These are phyloP conservation scores for Idris sp. DNA, from an alignment of 1,140 invertebrate species.

Conservation along the genomic window DNA sequence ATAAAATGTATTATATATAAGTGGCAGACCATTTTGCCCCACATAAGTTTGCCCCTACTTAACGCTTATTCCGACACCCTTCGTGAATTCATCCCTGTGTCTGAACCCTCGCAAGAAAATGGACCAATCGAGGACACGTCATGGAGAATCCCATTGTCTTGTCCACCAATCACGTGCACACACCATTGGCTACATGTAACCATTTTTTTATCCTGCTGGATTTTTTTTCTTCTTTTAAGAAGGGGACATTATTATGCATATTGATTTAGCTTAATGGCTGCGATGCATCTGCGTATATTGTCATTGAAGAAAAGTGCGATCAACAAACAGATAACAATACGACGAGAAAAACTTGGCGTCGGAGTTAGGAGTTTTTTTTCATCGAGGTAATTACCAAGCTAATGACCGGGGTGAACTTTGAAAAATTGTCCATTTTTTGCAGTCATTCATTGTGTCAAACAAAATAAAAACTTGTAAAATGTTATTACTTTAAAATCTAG, in stretches of 20 bases:
- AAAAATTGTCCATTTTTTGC: conserved; percentile 32
- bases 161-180: conserved; percentile 69
- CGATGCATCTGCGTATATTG: conserved; percentile 66
- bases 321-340: conserved; percentile 25
- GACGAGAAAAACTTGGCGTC: conserved; percentile 25
- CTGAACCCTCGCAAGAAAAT: conserved; percentile 66
- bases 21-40: conserved; percentile 63
- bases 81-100: conserved; percentile 70
- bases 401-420: conserved; percentile 12
- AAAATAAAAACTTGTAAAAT: no score
- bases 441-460: background rate
- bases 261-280: conserved; percentile 69
- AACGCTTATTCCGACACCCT: conserved; percentile 74
- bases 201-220: conserved; percentile 32
- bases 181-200: conserved; percentile 59
- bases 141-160: conserved; percentile 73
- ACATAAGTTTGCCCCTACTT: conserved; percentile 69
- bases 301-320: conserved; percentile 50
- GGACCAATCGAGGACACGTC: conserved; percentile 67
- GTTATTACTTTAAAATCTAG: no score
- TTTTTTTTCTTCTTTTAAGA: conserved; percentile 28
- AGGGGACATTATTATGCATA: conserved; percentile 69
- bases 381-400: conserved; percentile 31
- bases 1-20: no score
- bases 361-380: conserved; percentile 18